A percentile compares a stretch with the other conserved stretches of the same genome.
Conservation (phyloP, 1,140 invertebrate species). For the Colletes latitarsis region DNA sequence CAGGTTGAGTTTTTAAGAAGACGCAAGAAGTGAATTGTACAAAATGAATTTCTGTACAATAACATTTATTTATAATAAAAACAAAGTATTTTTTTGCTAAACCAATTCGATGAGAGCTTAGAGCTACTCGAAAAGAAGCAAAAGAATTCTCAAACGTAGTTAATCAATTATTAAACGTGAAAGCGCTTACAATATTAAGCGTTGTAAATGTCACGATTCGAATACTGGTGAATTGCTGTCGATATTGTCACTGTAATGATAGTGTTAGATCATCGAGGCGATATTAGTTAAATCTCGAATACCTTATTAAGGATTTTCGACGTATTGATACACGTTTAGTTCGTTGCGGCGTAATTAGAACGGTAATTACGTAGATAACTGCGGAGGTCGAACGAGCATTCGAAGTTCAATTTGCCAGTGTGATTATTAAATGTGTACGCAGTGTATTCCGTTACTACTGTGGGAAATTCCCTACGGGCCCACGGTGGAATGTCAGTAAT, state of each 20-base stretch:
- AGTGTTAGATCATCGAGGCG: neutral
- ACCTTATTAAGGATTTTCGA: neutral
- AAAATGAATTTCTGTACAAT: no score
- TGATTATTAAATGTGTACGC: neutral
- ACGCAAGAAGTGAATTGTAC: no score
- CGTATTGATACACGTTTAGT: neutral
- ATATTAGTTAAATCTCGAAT: neutral
- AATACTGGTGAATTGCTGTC: no score
- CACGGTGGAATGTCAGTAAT: neutral
- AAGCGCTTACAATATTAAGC: no score
- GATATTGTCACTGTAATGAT: neutral
- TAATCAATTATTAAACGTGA: no score
- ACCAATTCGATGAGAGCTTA: no score
- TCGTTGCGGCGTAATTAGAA: neutral
- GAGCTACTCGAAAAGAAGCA: no score
- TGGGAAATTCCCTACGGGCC: neutral
- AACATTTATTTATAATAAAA: no score
- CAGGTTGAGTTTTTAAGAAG: no score
- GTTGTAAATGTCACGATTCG: no score
- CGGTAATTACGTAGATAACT: slow-evolving; percentile 4
- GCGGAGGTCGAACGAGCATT: neutral
- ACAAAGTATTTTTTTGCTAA: no score
- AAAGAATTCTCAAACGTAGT: no score
- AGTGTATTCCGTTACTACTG: neutral
- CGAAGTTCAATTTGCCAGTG: neutral